Evolutionary conservation across 2,113 vertebrate species (phyloP).

Genomic region (Aphyosemion australe): DNA sequence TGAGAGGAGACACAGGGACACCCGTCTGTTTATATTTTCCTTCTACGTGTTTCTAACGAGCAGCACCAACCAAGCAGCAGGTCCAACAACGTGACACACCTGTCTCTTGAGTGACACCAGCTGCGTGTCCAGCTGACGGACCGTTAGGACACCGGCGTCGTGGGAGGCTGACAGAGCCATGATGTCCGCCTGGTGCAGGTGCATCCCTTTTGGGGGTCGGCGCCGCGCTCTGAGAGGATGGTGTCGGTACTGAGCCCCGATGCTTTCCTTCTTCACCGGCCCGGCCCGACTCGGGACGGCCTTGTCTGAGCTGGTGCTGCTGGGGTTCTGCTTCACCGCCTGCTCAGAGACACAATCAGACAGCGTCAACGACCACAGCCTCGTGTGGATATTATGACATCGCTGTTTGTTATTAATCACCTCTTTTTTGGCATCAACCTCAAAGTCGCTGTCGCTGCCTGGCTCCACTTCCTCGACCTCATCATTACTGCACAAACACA

Average conservation of each 20-base stretch:
- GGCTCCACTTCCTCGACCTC: conserved; percentile 85
- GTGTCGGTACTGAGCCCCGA: conserved; percentile 88
- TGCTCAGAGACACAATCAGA: conserved; percentile 13
- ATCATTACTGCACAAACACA: conserved; percentile 74
- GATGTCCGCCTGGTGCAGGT: conserved; percentile 87
- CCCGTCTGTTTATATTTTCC: too few relatives aligned
- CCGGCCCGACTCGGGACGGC: conserved; percentile 67
- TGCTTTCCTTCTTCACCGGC: conserved; percentile 84
- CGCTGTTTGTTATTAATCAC: conserved; percentile 61
- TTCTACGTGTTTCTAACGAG: too few relatives aligned
- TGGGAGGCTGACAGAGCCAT: conserved; percentile 81
- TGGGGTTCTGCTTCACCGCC: conserved; percentile 70
- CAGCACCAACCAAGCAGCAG: too few relatives aligned
- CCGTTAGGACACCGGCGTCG: conserved; percentile 80
- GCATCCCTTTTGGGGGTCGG: conserved; percentile 91
- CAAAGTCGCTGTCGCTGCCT: conserved; percentile 86
- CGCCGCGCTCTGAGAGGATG: conserved; percentile 86
- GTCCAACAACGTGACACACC: conserved; percentile 63
- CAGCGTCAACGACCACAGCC: not conserved
- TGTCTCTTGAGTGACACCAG: conserved; percentile 91
- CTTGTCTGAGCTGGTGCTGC: conserved; percentile 63
- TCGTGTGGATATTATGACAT: not conserved
- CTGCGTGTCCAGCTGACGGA: conserved; percentile 87
- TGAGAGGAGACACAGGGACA: conserved; percentile 13
- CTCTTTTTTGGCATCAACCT: conserved; percentile 87